Base-by-base conservation (phyloP, 2,113 vertebrate species). In the Sylvilagus bachmani region DNA sequence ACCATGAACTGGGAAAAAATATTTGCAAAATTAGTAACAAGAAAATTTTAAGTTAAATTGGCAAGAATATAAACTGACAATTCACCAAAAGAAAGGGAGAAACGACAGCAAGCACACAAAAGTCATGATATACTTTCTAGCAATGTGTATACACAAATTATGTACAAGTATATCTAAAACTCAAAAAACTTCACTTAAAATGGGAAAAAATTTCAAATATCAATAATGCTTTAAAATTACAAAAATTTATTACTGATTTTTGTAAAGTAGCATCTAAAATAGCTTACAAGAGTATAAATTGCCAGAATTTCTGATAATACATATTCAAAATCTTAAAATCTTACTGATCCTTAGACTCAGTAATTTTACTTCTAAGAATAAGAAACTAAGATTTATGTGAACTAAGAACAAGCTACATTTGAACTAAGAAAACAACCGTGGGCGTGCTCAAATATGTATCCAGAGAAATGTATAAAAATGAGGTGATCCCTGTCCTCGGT, bases 311-410 rank as follows among this genome's bases (percentile, higher is more conserved):
- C 55, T 83, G 29, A n/a, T 86, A 84, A 80, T 33, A 21, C 1
- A 51, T 83, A 82, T 83, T 70, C 67, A 93, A 90, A 93, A 70
- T 86, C 25, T 77, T 81, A 70, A 75, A 75, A 87, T 81, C 78
- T 90, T 81, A 80, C 38, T 83, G 87, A 64, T 19, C 8, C 44
- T 92, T 88, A 53, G 21, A 64, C 61, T 21, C 36, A 80, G 33
- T 22, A 69, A 81, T 81, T 96, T 93, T 88, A 84, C n/a, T 92
- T 89, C 19, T 92, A 90, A 24, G 5, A 64, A 90, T 58, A 16
- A 58, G 55, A 58, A 58, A 19, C 55, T 58, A 58, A 58, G 55
- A 58, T 58, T 58, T 58, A 19, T 29, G 44, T 71, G 79, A 86
- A 89, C 36, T 82, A 70, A 93, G 24, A 81, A 58, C 55, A 58